phyloP scores from a whole-genome alignment of 1,140 invertebrate species.

The Nixonia krombeini region DNA sequence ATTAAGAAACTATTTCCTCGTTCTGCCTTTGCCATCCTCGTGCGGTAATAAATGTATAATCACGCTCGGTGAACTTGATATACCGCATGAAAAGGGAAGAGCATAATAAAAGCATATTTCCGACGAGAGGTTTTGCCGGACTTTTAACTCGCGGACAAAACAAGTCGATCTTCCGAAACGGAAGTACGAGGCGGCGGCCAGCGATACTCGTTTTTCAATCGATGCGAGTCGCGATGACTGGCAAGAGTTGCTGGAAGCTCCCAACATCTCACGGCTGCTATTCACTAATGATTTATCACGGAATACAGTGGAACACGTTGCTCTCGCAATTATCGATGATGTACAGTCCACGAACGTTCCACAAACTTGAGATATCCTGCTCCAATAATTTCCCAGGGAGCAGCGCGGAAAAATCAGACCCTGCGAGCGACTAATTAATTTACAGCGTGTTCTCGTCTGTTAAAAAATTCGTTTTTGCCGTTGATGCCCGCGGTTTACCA shows the following conservation, averaged over 20 bases:
- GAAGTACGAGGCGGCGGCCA: neutral
- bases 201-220: conserved; percentile 3
- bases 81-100: too few relatives aligned
- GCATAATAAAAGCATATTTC: too few relatives aligned
- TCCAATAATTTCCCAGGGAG: neutral
- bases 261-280: conserved; percentile 1
- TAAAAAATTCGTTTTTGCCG: too few relatives aligned
- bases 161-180: conserved; percentile 2
- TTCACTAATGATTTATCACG: conserved; percentile 3
- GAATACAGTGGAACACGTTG: conserved; percentile 1
- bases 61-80: too few relatives aligned
- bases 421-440: too few relatives aligned
- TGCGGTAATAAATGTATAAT: too few relatives aligned
- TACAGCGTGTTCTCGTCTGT: too few relatives aligned
- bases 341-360: neutral
- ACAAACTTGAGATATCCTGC: neutral
- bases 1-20: too few relatives aligned
- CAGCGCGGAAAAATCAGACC: too few relatives aligned
- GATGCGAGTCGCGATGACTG: neutral
- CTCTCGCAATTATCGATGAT: conserved; percentile 1
- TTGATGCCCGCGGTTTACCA: too few relatives aligned
- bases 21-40: too few relatives aligned
- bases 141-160: neutral
- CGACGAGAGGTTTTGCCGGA: neutral
- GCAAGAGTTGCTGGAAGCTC: conserved; percentile 2